Evolutionary conservation across 2,797 vertebrate species (phyloP), one percentile per base, ranked within the genome.

Genomic region (Urosaurus nigricauda): DNA sequence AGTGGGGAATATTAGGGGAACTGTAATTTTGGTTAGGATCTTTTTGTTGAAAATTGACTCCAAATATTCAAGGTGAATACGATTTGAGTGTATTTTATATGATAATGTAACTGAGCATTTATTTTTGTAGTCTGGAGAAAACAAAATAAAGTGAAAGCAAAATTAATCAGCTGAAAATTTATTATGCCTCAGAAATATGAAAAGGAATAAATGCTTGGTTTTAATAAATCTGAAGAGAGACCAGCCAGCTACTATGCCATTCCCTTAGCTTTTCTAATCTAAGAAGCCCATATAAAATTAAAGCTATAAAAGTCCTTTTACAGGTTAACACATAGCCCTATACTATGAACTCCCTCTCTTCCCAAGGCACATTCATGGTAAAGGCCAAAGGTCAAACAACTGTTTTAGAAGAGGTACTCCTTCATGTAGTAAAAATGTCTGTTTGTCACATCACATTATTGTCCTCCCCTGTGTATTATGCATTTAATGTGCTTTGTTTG

Each of bases 1-100:
- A 80, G 1, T 0, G 21, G 56, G 26, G 56, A 21, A 8, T 11
- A 74, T 35, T 17, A 0, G 51, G 0, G 5, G 0, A 6, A 2
- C 0, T 32, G 0, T 0, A 0, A 60, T 16, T 73, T 26, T 17
- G 53, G n/a, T 19, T 43, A 43, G 29, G 82, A 9, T 4, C 51
- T 80, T 68, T 53, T 80, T 56, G 85, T 37, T 5, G 63, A 79
- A 80, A 78, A 7, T 1, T 16, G 1, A 70, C 56, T 87, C 6
- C 63, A 11, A 47, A 58, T 78, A 86, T n/a, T 21, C 9, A 78
- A 82, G 3, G 14, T 75, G 3, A 85, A 12, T 65, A 78, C 70
- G 81, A 74, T 21, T 12, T 29, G 16, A 40, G n/a, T 37, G 86
- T 85, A 19, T 35, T 91, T 90, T 73, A 82, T 83, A 53, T 84